Evolutionary conservation across 1,140 invertebrate genomes (phyloP), one percentile per base, ranked within the genome.

Genomic region (Drosophila kohkoa): DNA sequence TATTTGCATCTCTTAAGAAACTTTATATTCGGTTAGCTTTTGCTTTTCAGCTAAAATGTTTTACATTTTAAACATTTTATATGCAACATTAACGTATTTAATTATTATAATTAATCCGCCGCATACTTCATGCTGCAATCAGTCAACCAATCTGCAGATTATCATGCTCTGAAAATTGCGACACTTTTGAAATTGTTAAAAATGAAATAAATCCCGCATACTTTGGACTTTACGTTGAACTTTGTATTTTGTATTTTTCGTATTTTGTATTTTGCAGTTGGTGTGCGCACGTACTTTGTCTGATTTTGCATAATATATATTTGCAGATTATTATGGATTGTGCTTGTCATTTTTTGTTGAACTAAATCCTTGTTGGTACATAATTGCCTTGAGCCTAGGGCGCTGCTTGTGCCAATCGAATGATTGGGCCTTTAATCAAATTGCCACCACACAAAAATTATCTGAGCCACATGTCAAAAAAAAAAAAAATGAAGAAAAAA

Each of bases 401-500:
- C 13, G 46, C 11, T 10, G 10, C 5, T 49, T 20, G 20, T 25
- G 25, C 13, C 25, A 55, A 59, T 15, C 57, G 57, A 63, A 48
- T 73, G 62, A 68, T 52, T 63, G 48, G 57, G 55, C 58, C 60
- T 63, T 74, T 74, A 77, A 79, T 77, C 75, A 64, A 62, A 66
- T 64, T 74, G 75, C 63, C 70, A 38, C 55, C 63, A 57, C 49
- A n/a, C 55, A 74, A 52, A 58, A 57, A 73, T 74, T 68, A 73
- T 77, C 60, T 68, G 55, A 77, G 64, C 58, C 71, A 77, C 71
- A 77, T 75, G 75, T 77, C 71, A 69, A 77, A 66, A 63, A 62
- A 67, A 30, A 69, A 77, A 66, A 63, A 30, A 41, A 41, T 20
- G 41, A 45, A 58, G 20, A 45, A 58, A 8, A 35, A n/a, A 35